phyloP scores from a whole-genome alignment of 2,113 vertebrate species.

The Anolis carolinensis region DNA sequence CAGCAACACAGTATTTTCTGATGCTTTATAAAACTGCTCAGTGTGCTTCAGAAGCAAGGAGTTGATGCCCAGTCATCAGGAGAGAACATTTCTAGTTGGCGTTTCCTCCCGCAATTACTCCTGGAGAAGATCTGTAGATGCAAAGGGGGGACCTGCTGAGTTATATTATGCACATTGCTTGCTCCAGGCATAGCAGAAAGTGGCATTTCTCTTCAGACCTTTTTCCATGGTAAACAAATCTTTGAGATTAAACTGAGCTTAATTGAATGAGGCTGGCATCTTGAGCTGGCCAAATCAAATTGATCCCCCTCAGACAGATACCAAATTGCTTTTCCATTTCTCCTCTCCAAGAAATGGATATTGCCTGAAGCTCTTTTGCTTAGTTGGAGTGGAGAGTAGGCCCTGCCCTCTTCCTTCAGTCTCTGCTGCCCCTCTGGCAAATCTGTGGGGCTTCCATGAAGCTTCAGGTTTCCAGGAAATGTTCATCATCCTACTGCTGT shows the following conservation, averaged over 20 bases:
- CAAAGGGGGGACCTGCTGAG: constrained; percentile 4
- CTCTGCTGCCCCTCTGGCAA: background rate
- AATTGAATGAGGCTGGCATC: background rate
- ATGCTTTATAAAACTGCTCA: constrained; percentile 42
- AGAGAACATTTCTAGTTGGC: background rate
- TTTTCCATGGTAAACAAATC: constrained; percentile 21
- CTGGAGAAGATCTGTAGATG: constrained; percentile 34
- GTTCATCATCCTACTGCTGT: background rate
- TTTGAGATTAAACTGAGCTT: background rate
- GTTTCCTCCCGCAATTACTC: constrained; percentile 32
- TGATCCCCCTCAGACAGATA: constrained; percentile 7
- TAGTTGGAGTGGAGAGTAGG: rapidly evolving
- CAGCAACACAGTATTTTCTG: too few relatives aligned
- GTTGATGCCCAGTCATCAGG: constrained; percentile 7
- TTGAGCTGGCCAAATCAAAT: constrained; percentile 38
- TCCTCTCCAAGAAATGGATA: constrained; percentile 19
- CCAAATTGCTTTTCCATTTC: constrained; percentile 12
- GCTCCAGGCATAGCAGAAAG: constrained; percentile 20
- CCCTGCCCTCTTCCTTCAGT: too few relatives aligned
- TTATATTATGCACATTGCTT: constrained; percentile 31
- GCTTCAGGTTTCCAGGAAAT: background rate
- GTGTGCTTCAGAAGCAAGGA: constrained; percentile 12
- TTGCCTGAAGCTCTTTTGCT: background rate
- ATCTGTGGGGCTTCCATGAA: background rate
- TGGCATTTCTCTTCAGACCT: constrained; percentile 34